A percentile compares a stretch with the other conserved stretches of the same genome.
phyloP scores from a whole-genome alignment of 2,797 vertebrate species.

The Melanotaenia maccullochi region DNA sequence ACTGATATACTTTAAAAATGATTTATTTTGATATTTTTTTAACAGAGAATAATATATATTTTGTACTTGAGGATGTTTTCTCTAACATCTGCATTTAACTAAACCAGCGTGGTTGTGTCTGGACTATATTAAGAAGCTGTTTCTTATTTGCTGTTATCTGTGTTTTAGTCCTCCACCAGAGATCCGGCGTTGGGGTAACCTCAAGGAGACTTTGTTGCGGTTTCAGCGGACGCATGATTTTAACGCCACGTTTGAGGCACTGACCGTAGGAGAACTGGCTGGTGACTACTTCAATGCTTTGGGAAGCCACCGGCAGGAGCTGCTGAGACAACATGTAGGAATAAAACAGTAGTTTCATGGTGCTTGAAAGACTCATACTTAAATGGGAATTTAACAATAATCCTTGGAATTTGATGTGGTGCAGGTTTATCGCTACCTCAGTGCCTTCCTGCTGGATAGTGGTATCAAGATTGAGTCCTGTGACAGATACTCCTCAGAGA shows the following conservation, averaged over 20 bases:
- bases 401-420: constrained; percentile 1
- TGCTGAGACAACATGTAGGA: constrained; percentile 91
- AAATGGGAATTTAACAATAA: not conserved
- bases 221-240: constrained; percentile 91
- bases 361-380: not conserved
- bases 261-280: constrained; percentile 89
- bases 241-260: constrained; percentile 87
- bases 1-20: not conserved
- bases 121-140: not conserved
- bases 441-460: constrained; percentile 91
- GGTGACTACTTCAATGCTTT: constrained; percentile 87
- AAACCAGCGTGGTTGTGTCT: not conserved
- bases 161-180: constrained; percentile 85
- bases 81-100: not conserved
- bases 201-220: constrained; percentile 89
- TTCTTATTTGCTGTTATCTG: not conserved
- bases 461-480: constrained; percentile 92
- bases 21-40: not conserved
- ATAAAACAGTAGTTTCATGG: not conserved
- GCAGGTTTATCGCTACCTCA: constrained; percentile 92
- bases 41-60: not conserved
- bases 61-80: not conserved
- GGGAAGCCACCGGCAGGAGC: constrained; percentile 86
- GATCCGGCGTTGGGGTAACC: constrained; percentile 89
- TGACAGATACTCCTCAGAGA: constrained; percentile 92